Evolutionary conservation across 2,888 invertebrate species (phyloP), one percentile per base, ranked within the genome.

Genomic region (Drosophila rellima): DNA sequence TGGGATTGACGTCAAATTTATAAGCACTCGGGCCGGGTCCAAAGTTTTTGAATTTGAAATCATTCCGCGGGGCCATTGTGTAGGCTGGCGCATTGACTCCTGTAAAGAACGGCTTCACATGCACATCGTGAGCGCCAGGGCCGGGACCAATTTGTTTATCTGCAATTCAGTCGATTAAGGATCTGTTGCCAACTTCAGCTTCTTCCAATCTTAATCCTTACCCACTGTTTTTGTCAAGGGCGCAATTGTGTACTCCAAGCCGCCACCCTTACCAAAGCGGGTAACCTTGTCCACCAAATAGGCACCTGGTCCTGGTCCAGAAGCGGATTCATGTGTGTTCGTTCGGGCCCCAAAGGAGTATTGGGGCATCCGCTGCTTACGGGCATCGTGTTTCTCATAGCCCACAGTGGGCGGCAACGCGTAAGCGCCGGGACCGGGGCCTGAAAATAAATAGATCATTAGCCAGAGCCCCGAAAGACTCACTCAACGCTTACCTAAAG

Each of bases 341-440:
- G 84, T 71, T 8, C 90, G 81, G 6, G 62, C 65, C 23, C 91
- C 91, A 57, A 92, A 90, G 3, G 92, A 90, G 70, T 91, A 92
- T 62, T 91, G 90, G 0, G 92, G 95, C 82, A 93, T 92, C 35
- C 94, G 92, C 55, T 92, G 91, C 47, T 92, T 93, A 0, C 94
- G 93, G n/a, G 92, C 90, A 89, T 95, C 95, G 88, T 95, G 95
- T 4, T 93, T 91, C 0, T 93, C 90, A 75, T 93, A 95, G 6
- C 95, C 95, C 6, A 94, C 92, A 11, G 94, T 93, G 2, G 94
- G 85, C 23, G 94, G 94, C 40, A 95, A 90, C 78, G 91, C 86
- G 81, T 95, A 95, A 29, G 93, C 93, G 7, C 93, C 94, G 15
- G 95, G 95, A 54, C 95, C 95, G 73, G 95, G 95, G 63, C 95